Evolutionary conservation across 2,113 vertebrate species (phyloP), one percentile per base, ranked within the genome.

Genomic region (Sarotherodon lohbergeri): DNA sequence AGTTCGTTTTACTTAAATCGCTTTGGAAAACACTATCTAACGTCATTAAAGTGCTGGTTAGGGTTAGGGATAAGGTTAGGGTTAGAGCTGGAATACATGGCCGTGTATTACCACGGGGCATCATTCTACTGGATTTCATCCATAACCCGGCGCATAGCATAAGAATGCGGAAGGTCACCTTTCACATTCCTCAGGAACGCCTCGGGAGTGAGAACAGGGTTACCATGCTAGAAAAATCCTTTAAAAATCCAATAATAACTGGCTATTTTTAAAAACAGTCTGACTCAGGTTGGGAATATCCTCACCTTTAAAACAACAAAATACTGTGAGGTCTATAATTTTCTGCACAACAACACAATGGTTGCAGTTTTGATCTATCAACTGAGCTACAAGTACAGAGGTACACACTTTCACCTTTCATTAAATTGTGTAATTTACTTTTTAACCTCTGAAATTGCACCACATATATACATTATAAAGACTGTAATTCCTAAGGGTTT

Each of bases 401-500:
- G 9, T 36, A 36, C 9, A 11, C 1, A 7, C 59, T 63, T 63
- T 36, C 59, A 63, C 29, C 32, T 63, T n/a, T 63, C 32, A 19
- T 63, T 36, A 3, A 63, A 3, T 63, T 36, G 59, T 63, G 9
- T 63, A 63, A 63, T 63, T 63, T 63, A 63, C 5, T 3, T 63
- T 63, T 19, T 36, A 63, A 63, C 29, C 29, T 61, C 57, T 48
- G 6, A 48, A 48, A 48, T 48, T 48, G 46, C 46, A 48, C 46
- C 17, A 34, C 29, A 34, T 0, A 27, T 27, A 27, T 27, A 5
- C 29, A 61, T 29, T 61, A 61, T 61, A 34, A 61, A 61, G 0
- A 19, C 29, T 61, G 29, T 61, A 61, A 61, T 61, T 19, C 57
- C 9, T 34, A 34, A 34, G 57, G 34, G 57, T 61, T 61, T 61